Evolutionary conservation across 1,140 invertebrate species (phyloP).

Genomic region (Galleria mellonella): DNA sequence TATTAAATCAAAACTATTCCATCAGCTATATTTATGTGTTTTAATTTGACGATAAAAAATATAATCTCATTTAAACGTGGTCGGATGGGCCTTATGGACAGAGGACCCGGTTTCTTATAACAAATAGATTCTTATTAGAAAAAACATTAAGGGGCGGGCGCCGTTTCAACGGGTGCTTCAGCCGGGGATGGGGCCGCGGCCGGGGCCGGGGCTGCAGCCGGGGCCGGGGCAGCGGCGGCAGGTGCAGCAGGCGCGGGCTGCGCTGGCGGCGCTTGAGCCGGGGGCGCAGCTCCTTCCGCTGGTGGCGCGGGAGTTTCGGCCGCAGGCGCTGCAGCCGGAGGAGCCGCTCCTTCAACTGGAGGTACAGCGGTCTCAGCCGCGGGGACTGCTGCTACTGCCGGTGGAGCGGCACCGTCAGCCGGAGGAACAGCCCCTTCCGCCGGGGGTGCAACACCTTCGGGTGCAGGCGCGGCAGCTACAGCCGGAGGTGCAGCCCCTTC

Average conservation of each 20-base stretch:
- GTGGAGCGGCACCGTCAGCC: slow-evolving; percentile 30
- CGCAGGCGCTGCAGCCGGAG: slow-evolving; percentile 13
- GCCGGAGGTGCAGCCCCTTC: slow-evolving; percentile 30
- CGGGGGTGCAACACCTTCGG: slow-evolving; percentile 31
- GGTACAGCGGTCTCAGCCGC: slow-evolving; percentile 16
- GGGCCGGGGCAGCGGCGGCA: slow-evolving; percentile 14
- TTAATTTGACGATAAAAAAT: slow-evolving; percentile 41
- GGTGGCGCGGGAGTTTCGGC: slow-evolving; percentile 17
- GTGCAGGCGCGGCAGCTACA: slow-evolving; percentile 5
- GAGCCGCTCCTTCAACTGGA: slow-evolving; percentile 3
- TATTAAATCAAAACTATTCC: slow-evolving; percentile 39
- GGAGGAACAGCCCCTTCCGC: slow-evolving; percentile 16
- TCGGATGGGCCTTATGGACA: too few species aligned
- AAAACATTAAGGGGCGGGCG: slow-evolving; percentile 25
- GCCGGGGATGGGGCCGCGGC: slow-evolving; percentile 17
- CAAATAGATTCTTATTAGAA: too few species aligned
- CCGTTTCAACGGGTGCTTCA: slow-evolving; percentile 18
- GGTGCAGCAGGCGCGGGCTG: slow-evolving; percentile 15
- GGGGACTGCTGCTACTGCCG: slow-evolving; percentile 19
- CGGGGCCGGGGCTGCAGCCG: slow-evolving; percentile 13
- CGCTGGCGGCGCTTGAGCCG: slow-evolving; percentile 16
- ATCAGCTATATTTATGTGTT: slow-evolving; percentile 55
- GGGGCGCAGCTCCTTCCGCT: slow-evolving; percentile 8
- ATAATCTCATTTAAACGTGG: slow-evolving; percentile 5
- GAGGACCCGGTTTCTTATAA: too few species aligned